Evolutionary conservation across 1,140 invertebrate genomes (phyloP).

Genomic region (Formica selysi): DNA sequence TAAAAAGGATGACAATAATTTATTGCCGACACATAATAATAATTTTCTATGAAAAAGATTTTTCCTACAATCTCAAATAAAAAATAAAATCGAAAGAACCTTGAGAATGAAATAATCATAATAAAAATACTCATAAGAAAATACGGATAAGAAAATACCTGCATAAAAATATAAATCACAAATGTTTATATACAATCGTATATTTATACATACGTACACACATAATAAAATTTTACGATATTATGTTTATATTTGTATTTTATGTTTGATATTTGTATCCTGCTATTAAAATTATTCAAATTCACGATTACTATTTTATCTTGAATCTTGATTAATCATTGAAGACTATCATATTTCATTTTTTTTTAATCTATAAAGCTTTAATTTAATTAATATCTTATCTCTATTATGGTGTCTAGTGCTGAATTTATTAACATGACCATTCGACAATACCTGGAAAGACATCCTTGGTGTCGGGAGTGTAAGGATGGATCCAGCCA

Average conservation of each 20-base stretch:
- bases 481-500: conserved; percentile 91
- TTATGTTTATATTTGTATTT: no score
- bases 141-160: no score
- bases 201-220: no score
- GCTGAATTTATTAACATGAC: background rate
- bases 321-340: background rate
- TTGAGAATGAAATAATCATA: no score
- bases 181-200: no score
- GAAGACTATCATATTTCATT: background rate
- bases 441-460: conserved; percentile 89
- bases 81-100: background rate
- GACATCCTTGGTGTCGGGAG: conserved; percentile 91
- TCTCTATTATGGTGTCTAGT: background rate
- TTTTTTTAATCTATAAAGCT: no score
- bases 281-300: background rate
- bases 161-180: no score
- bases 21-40: background rate
- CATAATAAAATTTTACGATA: no score
- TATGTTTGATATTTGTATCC: no score
- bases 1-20: background rate
- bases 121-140: no score
- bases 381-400: no score
- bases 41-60: background rate
- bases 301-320: background rate
- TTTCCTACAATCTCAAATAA: background rate